Base-by-base conservation (phyloP, 2,113 vertebrate genomes). In the Callocephalon fimbriatum region DNA sequence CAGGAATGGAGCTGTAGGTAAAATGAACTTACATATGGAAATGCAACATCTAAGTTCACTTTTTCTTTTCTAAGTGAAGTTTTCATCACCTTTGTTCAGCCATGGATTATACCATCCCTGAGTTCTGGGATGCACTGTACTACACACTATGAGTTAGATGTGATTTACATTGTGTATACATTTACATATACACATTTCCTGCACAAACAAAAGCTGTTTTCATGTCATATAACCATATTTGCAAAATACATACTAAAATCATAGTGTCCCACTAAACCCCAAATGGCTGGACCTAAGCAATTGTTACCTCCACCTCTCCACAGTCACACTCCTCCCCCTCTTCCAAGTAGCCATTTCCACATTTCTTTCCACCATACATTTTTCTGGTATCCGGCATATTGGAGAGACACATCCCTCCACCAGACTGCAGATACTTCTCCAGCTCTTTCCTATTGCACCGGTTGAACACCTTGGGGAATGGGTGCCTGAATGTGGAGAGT, bases 321-420 rank as follows among this genome's bases (percentile, higher is more conserved):
- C 99, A 99, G 98, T 99, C 99, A 96, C 99, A 99, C 62, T 99
- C 98, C 93, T 99, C 99, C 10, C 99, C 99, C 1, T 99, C 99
- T 97, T 99, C 99, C 97, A 99, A 97, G 98, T 99, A 99, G 29
- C 99, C 99, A 10, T 99, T 99, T 67, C 99, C 99, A 61, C 99
- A 99, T 80, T 98, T 99, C 86, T 97, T 98, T 50, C 99, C 99
- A 78, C 99, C 99, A 37, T 99, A 99, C 95, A 99, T 98, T 1
- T 94, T 97, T 88, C 97, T 98, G 67, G 99, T 99, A 96, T 99
- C 99, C 2, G 99, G 99, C 97, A 99, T 98, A 56, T 99, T 99
- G 91, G 99, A 99, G 68, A 99, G 99, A 95, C 99, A 99, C 98
- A 99, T 99, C 23, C 99, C 99, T 68, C 99, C 99, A 9, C 99